A percentile compares a stretch with the other conserved stretches of the same genome.
Conservation (phyloP, 2,888 invertebrate species). For the Agrotis exclamationis region DNA sequence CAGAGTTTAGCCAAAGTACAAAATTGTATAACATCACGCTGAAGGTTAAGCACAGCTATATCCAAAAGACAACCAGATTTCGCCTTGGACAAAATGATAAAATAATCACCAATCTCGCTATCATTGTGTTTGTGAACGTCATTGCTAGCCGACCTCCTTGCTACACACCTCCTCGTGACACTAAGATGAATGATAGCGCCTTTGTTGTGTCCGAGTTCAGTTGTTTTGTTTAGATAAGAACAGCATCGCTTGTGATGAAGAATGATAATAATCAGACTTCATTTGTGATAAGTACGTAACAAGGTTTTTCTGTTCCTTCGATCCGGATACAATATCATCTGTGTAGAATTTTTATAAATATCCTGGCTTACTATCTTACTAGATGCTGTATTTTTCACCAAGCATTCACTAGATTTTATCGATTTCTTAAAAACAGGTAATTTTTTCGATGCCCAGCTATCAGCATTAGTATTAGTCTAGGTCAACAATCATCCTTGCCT, state of each 20-base stretch:
- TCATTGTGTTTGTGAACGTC: conserved; percentile 15
- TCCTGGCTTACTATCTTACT: no score
- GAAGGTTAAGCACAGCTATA: no score
- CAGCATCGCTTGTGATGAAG: background rate
- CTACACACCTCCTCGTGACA: background rate
- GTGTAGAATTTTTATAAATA: no score
- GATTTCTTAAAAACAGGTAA: no score
- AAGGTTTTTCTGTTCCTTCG: background rate
- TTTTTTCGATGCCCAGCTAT: no score
- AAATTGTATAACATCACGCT: no score
- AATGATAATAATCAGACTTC: background rate
- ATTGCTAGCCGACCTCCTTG: conserved; percentile 24
- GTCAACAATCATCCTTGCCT: no score
- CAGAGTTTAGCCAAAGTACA: no score
- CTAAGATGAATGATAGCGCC: conserved; percentile 26
- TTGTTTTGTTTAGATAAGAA: conserved; percentile 7
- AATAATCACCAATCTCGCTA: conserved; percentile 1
- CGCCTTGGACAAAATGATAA: conserved; percentile 14
- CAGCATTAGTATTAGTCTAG: no score
- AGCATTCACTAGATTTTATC: no score
- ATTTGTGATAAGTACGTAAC: background rate
- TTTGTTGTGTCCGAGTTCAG: conserved; percentile 19
- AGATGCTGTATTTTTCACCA: no score
- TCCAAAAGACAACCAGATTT: background rate
- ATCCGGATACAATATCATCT: no score